Evolutionary conservation across 2,113 vertebrate species (phyloP).

Genomic region (Atrichornis clamosus): DNA sequence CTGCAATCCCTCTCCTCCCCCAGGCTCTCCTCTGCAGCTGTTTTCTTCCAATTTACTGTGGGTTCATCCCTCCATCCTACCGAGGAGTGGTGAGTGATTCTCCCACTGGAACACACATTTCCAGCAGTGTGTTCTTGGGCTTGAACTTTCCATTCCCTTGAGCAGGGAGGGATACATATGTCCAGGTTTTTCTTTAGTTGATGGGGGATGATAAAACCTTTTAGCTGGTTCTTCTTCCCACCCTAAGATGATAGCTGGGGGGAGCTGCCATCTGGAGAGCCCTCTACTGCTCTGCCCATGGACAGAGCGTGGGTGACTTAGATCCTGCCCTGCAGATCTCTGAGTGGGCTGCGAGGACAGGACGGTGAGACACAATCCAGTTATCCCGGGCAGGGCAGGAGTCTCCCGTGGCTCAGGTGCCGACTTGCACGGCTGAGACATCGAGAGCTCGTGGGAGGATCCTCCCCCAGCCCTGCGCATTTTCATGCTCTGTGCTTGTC

Average conservation of each 20-base stretch:
- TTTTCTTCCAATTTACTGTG: conserved; percentile 87
- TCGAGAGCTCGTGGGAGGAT: fast-evolving
- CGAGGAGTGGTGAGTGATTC: conserved; percentile 73
- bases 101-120: fast-evolving
- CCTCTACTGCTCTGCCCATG: not conserved
- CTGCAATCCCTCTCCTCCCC: not conserved
- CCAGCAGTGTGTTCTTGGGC: not conserved
- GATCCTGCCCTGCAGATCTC: not conserved
- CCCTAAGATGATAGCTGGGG: not conserved
- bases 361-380: not conserved
- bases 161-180: not conserved
- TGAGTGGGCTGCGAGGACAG: not conserved
- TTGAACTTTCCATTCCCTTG: not conserved
- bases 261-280: not conserved
- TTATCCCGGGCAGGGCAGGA: not conserved
- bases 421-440: not conserved
- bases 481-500: not conserved
- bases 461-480: not conserved
- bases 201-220: not conserved
- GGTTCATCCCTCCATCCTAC: conserved; percentile 81
- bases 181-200: not conserved
- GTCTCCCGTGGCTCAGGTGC: not conserved
- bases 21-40: conserved; percentile 91
- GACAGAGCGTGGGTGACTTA: not conserved
- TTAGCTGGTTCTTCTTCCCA: not conserved